Base-by-base conservation (phyloP, 1,140 invertebrate genomes). In the Paraescarpia echinospica region DNA sequence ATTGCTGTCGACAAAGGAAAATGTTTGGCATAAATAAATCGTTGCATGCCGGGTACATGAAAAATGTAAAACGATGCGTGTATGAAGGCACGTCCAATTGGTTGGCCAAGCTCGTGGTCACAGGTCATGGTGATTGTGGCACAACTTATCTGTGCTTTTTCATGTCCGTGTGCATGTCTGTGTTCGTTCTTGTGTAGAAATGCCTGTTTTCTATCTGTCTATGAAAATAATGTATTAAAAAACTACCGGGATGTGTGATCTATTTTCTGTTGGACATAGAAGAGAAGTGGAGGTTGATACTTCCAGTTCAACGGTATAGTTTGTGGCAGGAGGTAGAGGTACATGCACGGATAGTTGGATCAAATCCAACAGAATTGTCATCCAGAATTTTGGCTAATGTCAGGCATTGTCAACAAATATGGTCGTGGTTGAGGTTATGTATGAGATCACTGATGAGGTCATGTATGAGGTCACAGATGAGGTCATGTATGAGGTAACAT, bases 1-100 rank as follows among this genome's bases (percentile, higher is more conserved):
- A 77, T 77, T 77, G 14, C 59, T 27, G 18, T 51, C 48, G 48
- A 51, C 48, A 51, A 35, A 93, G 93, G 93, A 93, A 93, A 91
- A 92, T 93, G 41, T 93, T 93, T 89, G 92, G 41, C 41, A 35
- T 93, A 33, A 98, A 99, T 97, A 98, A 99, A 96, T 99, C 99
- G 97, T 99, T 98, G 96, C 99, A 99, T 97, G 98, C 99, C 97
- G 99, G 99, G 97, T 98, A 98, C 96, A 97, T 99, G 97, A 99
- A 99, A 97, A 98, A 99, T 96, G 98, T 99, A 94, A 98, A 99
- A 97, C 97, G 98, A 97, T 98, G 98, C 96, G 99, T 99, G 97
- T 98, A 99, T 96, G 99, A 99, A 97, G 99, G 99, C 96, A 99
- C 99, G 95, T 99, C 99, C 96, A 99, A 99, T 97, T 99, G 99